These are phyloP conservation scores for Odontesthes bonariensis DNA, from an alignment of 2,113 vertebrate genomes.

Conservation along the genomic window DNA sequence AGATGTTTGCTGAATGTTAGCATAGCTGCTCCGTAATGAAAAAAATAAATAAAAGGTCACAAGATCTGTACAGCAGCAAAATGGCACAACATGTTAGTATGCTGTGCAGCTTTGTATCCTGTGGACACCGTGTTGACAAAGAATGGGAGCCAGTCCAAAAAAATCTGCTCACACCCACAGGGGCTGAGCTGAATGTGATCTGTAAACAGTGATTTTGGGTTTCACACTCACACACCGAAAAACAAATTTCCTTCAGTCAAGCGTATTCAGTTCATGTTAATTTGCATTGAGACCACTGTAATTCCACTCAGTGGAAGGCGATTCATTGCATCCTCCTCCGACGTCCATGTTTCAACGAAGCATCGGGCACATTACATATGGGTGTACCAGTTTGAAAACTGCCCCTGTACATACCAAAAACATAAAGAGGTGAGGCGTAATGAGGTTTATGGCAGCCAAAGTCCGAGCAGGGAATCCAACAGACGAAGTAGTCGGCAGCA, in stretches of 20 bases:
- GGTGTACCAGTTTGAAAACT: background rate
- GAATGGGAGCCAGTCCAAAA: conserved; percentile 42
- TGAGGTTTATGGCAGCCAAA: background rate
- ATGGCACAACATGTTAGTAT: conserved; percentile 64
- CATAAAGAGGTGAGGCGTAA: too few relatives aligned
- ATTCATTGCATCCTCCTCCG: too few relatives aligned
- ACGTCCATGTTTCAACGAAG: background rate
- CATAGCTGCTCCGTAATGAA: background rate
- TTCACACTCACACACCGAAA: conserved; percentile 5
- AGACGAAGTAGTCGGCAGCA: conserved; percentile 23
- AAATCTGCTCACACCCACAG: conserved; percentile 25
- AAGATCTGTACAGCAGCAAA: conserved; percentile 53
- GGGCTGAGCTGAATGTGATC: conserved; percentile 14
- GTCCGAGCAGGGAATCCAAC: conserved; percentile 47
- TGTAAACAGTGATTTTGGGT: conserved; percentile 33
- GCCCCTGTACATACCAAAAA: background rate
- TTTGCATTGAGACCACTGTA: background rate
- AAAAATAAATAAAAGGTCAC: conserved; percentile 34
- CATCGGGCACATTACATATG: too few relatives aligned
- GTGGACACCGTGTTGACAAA: conserved; percentile 50
- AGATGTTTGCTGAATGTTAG: conserved; percentile 5
- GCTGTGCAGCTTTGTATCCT: conserved; percentile 61
- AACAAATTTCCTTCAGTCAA: conserved; percentile 13
- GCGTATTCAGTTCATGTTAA: background rate
- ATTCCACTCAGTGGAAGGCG: too few relatives aligned